Evolutionary conservation across 2,888 invertebrate genomes (phyloP).

Genomic region (Scaptomyza flava): DNA sequence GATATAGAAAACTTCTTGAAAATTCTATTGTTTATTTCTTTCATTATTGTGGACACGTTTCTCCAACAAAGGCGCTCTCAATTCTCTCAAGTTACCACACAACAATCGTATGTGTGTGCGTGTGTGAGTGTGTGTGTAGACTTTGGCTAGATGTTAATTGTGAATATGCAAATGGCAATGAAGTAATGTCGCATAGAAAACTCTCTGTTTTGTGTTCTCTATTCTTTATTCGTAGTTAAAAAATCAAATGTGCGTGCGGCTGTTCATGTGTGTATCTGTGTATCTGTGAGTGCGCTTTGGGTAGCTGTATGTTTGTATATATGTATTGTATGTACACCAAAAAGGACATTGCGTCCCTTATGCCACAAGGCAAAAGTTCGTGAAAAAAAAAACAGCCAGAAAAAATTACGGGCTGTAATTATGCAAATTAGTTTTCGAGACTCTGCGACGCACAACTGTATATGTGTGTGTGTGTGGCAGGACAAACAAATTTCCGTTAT

Average conservation of each 20-base stretch:
- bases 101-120: constrained; percentile 20
- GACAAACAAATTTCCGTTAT: constrained; percentile 33
- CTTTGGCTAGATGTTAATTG: constrained; percentile 41
- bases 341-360: constrained; percentile 77
- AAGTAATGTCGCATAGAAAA: constrained; percentile 20
- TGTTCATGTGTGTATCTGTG: constrained; percentile 39
- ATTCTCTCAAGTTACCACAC: constrained; percentile 27
- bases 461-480: constrained; percentile 7
- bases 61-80: constrained; percentile 18
- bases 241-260: constrained; percentile 59
- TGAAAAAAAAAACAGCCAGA: constrained; percentile 32
- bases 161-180: constrained; percentile 47
- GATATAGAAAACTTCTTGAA: constrained; percentile 2
- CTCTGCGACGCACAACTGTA: constrained; percentile 46
- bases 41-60: constrained; percentile 34
- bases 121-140: constrained; percentile 20
- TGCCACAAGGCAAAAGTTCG: constrained; percentile 32
- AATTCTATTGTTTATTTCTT: constrained; percentile 24
- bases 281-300: constrained; percentile 11
- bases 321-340: constrained; percentile 47
- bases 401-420: constrained; percentile 78
- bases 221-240: constrained; percentile 23
- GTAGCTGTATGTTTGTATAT: constrained; percentile 22
- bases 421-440: constrained; percentile 75
- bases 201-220: constrained; percentile 14